Evolutionary conservation across 2,113 vertebrate genomes (phyloP), one percentile per base, ranked within the genome.

Genomic region (Ophthalmolycus amberensis): DNA sequence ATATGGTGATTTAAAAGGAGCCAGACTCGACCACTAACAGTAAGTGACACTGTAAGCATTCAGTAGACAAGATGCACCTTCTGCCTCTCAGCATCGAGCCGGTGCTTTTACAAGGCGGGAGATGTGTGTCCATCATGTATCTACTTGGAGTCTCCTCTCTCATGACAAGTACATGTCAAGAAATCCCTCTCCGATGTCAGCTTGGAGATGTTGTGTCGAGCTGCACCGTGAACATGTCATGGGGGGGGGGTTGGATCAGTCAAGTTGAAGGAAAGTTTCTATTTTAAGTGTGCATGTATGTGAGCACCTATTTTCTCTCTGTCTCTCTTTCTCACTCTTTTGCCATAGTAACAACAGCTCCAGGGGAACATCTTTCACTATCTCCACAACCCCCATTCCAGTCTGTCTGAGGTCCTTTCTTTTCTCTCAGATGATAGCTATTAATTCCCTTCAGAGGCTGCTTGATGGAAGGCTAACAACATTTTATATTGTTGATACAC

Each of bases 401-500:
- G 86, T 87, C 89, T 85, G 85, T 89, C 90, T 90, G 69, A 82
- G 85, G 70, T 83, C 77, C 78, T 67, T 85, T 89, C 89, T 80
- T 84, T 67, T 71, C 89, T 85, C 89, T 91, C 90, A 92, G 90
- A 93, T 95, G 92, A 89, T 90, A 86, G 88, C 87, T 94, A 94
- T 95, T 95, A 95, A 95, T 95, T 94, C 88, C 85, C 90, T 85
- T 95, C 91, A 89, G 88, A 95, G 86, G 76, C 85, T 69, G 90
- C 86, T 92, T 92, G 95, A 96, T 94, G 90, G 94, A 95, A 96
- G 93, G 89, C 88, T 95, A 95, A 94, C 78, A 91, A 80, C 87
- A 91, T 90, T 93, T 96, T 96, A 94, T 93, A 78, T 90, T 91
- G 88, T 85, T 94, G 93, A 95, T 94, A 95, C 95, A 94, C 85